Evolutionary conservation across 2,113 vertebrate species (phyloP), one percentile per base, ranked within the genome.

Genomic region (Rostratula benghalensis): DNA sequence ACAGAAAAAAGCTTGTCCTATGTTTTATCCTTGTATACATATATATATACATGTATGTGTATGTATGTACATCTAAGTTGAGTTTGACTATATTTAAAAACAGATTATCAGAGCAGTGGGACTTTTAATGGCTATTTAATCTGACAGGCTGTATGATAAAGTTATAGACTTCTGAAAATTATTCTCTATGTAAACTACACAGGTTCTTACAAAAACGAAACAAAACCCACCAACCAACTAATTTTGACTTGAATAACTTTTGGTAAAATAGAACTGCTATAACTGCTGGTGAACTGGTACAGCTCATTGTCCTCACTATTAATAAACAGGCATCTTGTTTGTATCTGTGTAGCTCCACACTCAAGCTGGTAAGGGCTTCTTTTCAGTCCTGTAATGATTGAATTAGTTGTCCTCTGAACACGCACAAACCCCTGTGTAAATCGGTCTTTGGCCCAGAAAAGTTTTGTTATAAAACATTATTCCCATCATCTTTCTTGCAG

Each of bases 401-500:
- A 78, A 59, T 82, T 75, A 24, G 5, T 56, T 53, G 81, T 68
- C 60, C 7, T 13, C 3, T 0, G 0, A 30, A 23, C n/a, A 28
- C 3, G 9, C 35, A 73, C 67, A 79, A 43, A 84, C 68, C 10
- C 25, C 82, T 61, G 65, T 33, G 33, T 16, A 39, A 88, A 88
- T 48, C 74, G 71, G 70, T 18, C 14, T 0, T 41, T 41, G 59
- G 70, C 53, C 67, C 25, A 13, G 39, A 20, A 28, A 28, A 63
- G 60, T 28, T 28, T 28, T 83, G 7, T 56, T 90, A 46, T 22
- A 76, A 87, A 79, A 76, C 50, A 75, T 46, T 30, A 20, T 27
- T 73, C 30, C 64, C 54, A 81, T 88, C 63, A 68, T 85, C 90
- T 94, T 68, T 87, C 90, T 90, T 90, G 87, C 75, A 90, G 94